Evolutionary conservation across 2,797 vertebrate genomes (phyloP).

Genomic region (Rhinogobio ventralis): DNA sequence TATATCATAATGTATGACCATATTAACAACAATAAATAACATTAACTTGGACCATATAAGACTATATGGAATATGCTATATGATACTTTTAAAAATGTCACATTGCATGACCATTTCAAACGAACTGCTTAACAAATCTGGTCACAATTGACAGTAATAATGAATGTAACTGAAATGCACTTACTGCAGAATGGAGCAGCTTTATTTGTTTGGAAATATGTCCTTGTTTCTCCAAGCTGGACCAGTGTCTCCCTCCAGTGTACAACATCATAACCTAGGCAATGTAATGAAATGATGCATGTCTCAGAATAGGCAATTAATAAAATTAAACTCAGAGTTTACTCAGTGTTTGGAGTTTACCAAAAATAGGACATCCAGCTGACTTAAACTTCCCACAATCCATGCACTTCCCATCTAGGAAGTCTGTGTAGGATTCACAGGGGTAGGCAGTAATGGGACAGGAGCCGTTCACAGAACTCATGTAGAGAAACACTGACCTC

Average conservation of each 20-base stretch:
- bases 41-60: background rate
- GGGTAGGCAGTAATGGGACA: constrained; percentile 82
- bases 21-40: background rate
- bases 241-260: constrained; percentile 71
- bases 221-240: constrained; percentile 57
- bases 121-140: background rate
- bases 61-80: background rate
- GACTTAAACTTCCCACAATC: constrained; percentile 77
- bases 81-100: background rate
- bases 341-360: constrained; percentile 71
- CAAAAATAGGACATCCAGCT: constrained; percentile 85
- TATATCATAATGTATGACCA: background rate
- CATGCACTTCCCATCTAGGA: constrained; percentile 83
- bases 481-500: constrained; percentile 89
- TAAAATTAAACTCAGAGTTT: background rate
- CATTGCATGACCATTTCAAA: background rate
- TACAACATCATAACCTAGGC: constrained; percentile 72
- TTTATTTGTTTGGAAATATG: constrained; percentile 76
- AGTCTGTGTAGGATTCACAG: constrained; percentile 84
- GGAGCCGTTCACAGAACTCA: constrained; percentile 73
- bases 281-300: background rate
- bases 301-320: background rate
- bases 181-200: constrained; percentile 76
- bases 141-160: background rate
- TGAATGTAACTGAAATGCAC: constrained; percentile 40